Base-by-base conservation (phyloP, 2,113 vertebrate species). In the Odontophorus gujanensis region DNA sequence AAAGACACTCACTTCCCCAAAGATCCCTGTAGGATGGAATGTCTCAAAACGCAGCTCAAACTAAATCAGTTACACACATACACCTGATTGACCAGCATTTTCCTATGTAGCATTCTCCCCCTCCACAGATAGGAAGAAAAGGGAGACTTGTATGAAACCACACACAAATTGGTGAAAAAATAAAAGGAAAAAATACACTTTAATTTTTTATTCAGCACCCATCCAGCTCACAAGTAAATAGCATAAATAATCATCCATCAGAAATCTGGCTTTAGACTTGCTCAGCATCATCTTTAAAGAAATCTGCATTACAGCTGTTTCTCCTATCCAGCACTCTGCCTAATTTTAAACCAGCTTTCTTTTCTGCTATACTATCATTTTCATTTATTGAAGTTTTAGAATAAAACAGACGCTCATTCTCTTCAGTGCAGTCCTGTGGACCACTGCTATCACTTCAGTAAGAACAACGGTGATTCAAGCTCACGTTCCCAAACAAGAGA, bases 341-440 rank as follows among this genome's bases (percentile, higher is more conserved):
- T 94, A 94, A 95, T 92, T 95, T 96, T 95, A 96, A 96, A 93
- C 34, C 73, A 78, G 73, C 68, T 81, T 92, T 73, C 90, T 93
- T 94, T 94, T 90, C 65, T 95, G 93, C 92, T 86, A 83, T 59
- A 90, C n/a, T 94, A 93, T 86, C 73, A 61, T 72, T 89, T 97
- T 78, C 82, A 95, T 89, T 92, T 85, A 26, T 65, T 63, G 7
- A 92, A 78, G 43, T 91, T 95, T 90, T 63, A 65, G 32, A 88
- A 92, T 34, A 78, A 84, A 78, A 57, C 53, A 32, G 15, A 91
- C 89, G 91, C 71, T 93, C 43, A 81, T 68, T 51, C 51, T 25
- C 89, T 91, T 89, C 72, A 92, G 48, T 16, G 47, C 11, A 10
- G 55, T 34, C 78, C 69, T 43, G 48, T 11, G 25, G 40, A 55